Evolutionary conservation across 1,140 invertebrate species (phyloP).

Genomic region (Homarus americanus): DNA sequence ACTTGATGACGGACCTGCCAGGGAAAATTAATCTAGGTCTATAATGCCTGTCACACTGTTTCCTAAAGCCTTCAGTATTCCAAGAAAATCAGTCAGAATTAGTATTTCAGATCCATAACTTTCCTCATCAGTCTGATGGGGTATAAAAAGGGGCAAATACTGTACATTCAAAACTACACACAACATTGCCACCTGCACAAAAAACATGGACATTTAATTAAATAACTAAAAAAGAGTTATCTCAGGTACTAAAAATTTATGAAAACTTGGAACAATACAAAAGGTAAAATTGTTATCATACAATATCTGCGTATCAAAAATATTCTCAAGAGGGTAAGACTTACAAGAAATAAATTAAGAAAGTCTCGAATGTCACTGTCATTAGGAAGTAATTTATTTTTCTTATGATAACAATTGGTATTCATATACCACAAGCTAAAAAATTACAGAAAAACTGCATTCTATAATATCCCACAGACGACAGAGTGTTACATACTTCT

Average conservation of each 20-base stretch:
- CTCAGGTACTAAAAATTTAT: background rate
- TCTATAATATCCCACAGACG: conserved; percentile 20
- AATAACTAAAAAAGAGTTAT: background rate
- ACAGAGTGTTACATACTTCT: conserved; percentile 17
- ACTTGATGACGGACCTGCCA: conserved; percentile 91
- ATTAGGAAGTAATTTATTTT: background rate
- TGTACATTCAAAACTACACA: background rate
- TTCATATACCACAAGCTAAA: conserved; percentile 1
- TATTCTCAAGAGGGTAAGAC: too few species aligned
- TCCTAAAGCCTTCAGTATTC: conserved; percentile 9
- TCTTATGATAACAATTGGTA: background rate
- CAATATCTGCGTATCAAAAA: background rate
- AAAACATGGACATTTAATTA: background rate
- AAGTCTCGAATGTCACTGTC: background rate
- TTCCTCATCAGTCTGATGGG: conserved; percentile 3
- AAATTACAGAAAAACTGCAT: background rate
- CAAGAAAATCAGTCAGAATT: background rate
- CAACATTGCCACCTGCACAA: background rate
- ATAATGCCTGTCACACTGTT: background rate
- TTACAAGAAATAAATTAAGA: background rate
- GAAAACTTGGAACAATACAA: background rate
- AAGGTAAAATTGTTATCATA: background rate
- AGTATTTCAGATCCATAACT: conserved; percentile 1
- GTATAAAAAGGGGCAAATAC: background rate
- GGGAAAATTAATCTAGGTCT: background rate